These are phyloP conservation scores for Parnassius mnemosyne DNA, from an alignment of 2,888 invertebrate genomes.

Conservation along the genomic window DNA sequence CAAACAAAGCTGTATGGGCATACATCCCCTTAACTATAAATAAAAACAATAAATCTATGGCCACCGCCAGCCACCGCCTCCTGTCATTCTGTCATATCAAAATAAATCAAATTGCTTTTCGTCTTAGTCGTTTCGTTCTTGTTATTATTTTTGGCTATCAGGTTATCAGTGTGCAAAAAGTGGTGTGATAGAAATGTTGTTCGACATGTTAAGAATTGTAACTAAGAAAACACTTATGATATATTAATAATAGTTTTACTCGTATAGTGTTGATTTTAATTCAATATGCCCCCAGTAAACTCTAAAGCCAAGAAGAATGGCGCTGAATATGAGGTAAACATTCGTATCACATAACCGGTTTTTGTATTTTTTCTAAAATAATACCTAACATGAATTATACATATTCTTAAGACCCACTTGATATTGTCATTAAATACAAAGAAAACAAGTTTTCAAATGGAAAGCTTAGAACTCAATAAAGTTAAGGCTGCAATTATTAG, in stretches of 20 bases:
- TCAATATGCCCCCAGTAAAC: conserved; percentile 71
- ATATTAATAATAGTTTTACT: conserved; percentile 14
- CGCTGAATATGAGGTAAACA: conserved; percentile 74
- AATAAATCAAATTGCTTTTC: no score
- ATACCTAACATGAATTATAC: neutral
- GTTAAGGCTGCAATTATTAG: neutral
- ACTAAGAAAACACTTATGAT: conserved; percentile 26
- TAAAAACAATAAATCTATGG: neutral
- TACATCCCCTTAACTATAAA: no score
- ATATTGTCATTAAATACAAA: neutral
- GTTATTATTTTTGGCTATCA: conserved; percentile 45
- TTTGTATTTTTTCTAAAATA: conserved; percentile 23
- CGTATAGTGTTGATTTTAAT: conserved; percentile 15
- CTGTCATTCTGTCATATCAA: conserved; percentile 28
- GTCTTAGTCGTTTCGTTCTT: conserved; percentile 31
- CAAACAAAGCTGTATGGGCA: neutral
- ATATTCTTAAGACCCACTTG: neutral
- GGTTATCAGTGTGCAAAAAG: conserved; percentile 35
- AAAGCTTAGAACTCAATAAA: no score
- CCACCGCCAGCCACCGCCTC: conserved; percentile 29
- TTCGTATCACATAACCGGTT: conserved; percentile 30
- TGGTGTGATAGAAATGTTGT: conserved; percentile 32
- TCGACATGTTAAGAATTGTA: conserved; percentile 30
- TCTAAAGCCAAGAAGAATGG: conserved; percentile 72
- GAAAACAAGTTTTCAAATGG: no score